Conservation (phyloP, 2,888 invertebrate genomes). For the Latheticus oryzae region DNA sequence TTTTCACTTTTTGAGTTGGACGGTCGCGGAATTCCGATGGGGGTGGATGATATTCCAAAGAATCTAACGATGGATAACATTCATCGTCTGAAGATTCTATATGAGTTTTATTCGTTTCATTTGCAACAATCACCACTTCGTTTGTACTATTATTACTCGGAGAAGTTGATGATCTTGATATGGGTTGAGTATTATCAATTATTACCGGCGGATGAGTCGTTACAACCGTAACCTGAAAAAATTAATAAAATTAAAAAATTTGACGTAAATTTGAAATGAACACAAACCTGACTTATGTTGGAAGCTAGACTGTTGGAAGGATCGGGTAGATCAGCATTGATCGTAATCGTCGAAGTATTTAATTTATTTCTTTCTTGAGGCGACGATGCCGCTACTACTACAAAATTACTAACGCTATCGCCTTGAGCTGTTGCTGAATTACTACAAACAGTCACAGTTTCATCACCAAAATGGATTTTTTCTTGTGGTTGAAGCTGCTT, state of each 20-base stretch:
- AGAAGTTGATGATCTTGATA: slow-evolving; percentile 65
- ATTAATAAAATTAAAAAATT: slow-evolving; percentile 7
- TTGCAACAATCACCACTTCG: slow-evolving; percentile 84
- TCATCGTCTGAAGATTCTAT: slow-evolving; percentile 80
- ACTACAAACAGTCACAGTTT: slow-evolving; percentile 55
- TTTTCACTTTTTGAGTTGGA: slow-evolving; percentile 71
- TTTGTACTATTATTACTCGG: slow-evolving; percentile 69
- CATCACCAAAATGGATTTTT: slow-evolving; percentile 37
- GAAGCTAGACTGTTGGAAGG: slow-evolving; percentile 80
- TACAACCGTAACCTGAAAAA: slow-evolving; percentile 79
- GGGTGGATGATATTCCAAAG: slow-evolving; percentile 73
- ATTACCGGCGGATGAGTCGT: slow-evolving; percentile 86
- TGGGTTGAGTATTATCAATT: slow-evolving; percentile 70
- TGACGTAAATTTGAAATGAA: not conserved
- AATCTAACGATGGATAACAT: slow-evolving; percentile 80
- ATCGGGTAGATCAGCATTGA: slow-evolving; percentile 69
- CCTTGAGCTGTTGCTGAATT: slow-evolving; percentile 51
- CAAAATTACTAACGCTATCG: slow-evolving; percentile 56
- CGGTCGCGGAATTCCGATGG: slow-evolving; percentile 64
- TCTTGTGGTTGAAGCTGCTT: slow-evolving; percentile 50
- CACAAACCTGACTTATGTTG: slow-evolving; percentile 76
- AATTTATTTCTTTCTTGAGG: slow-evolving; percentile 60
- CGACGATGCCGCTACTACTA: slow-evolving; percentile 61
- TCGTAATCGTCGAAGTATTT: slow-evolving; percentile 68
- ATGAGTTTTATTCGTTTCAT: slow-evolving; percentile 79